Percentiles rank a stretch among this genome's conserved stretches.
Evolutionary conservation across 2,113 vertebrate species (phyloP).

Genomic region (Pelobates fuscus): DNA sequence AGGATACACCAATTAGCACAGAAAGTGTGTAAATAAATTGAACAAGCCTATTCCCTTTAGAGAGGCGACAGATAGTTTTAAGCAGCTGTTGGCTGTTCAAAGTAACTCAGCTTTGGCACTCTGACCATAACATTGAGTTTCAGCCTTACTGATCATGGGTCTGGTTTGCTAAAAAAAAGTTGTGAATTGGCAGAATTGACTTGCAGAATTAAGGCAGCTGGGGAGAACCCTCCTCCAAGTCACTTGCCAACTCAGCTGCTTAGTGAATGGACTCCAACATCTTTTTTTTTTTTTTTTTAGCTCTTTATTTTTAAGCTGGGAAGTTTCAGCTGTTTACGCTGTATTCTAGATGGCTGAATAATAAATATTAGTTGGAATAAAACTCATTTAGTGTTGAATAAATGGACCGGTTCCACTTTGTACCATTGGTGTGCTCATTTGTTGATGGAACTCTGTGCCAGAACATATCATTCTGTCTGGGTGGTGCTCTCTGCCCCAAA

Average conservation of each 20-base stretch:
- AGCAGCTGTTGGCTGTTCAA: slow-evolving; percentile 45
- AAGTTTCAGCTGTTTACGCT: no score
- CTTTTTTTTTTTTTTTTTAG: no score
- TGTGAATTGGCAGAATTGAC: no score
- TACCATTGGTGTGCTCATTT: not conserved
- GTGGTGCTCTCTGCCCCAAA: slow-evolving; percentile 24
- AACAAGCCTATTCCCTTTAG: slow-evolving; percentile 33
- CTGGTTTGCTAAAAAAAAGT: no score
- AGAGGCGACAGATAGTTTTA: slow-evolving; percentile 48
- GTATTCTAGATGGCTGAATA: no score
- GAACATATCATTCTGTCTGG: not conserved
- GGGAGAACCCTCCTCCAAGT: no score
- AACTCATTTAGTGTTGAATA: no score
- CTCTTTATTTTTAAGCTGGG: no score
- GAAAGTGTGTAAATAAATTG: slow-evolving; percentile 58
- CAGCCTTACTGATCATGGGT: not conserved
- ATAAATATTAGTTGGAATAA: no score
- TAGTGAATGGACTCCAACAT: no score
- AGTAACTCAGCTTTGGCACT: not conserved
- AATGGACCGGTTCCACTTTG: not conserved
- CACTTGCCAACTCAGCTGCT: no score
- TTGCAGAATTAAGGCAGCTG: no score
- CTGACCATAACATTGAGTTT: not conserved
- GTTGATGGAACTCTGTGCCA: not conserved
- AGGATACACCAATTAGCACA: slow-evolving; percentile 56